These are phyloP conservation scores for Tachycineta bicolor DNA, from an alignment of 2,113 vertebrate genomes.

Conservation along the genomic window DNA sequence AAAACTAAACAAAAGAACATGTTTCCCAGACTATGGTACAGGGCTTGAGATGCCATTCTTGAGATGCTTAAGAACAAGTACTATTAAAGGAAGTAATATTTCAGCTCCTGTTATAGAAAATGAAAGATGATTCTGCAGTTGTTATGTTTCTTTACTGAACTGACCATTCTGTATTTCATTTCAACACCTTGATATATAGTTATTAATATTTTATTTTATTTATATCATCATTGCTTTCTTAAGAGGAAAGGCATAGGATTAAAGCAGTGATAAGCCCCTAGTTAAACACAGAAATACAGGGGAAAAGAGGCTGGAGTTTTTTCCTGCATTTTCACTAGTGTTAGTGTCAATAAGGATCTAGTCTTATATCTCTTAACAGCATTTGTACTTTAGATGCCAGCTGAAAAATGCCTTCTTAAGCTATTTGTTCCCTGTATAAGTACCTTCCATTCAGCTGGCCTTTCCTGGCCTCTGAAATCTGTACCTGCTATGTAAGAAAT, in stretches of 20 bases:
- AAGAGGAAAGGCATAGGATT: not conserved
- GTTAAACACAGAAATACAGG: not conserved
- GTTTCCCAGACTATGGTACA: not conserved
- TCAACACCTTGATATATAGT: not conserved
- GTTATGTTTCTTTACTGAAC: not conserved
- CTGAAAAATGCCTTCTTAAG: not conserved
- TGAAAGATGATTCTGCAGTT: not conserved
- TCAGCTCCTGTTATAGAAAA: not conserved
- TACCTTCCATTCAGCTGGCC: not conserved
- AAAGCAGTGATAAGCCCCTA: fast-evolving
- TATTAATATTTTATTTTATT: not conserved
- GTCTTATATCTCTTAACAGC: not conserved
- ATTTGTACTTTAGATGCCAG: not conserved
- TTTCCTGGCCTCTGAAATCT: not conserved
- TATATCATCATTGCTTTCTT: not conserved
- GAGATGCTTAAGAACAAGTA: not conserved
- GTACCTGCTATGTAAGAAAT: not conserved
- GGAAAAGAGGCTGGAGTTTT: fast-evolving
- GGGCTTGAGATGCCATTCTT: not conserved
- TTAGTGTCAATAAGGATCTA: not conserved
- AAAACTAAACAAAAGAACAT: not conserved
- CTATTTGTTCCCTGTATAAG: not conserved
- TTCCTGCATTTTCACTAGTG: not conserved
- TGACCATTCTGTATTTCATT: not conserved
- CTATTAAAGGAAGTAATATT: not conserved